Evolutionary conservation across 2,888 invertebrate genomes (phyloP).

Genomic region (Conomelus anceps): DNA sequence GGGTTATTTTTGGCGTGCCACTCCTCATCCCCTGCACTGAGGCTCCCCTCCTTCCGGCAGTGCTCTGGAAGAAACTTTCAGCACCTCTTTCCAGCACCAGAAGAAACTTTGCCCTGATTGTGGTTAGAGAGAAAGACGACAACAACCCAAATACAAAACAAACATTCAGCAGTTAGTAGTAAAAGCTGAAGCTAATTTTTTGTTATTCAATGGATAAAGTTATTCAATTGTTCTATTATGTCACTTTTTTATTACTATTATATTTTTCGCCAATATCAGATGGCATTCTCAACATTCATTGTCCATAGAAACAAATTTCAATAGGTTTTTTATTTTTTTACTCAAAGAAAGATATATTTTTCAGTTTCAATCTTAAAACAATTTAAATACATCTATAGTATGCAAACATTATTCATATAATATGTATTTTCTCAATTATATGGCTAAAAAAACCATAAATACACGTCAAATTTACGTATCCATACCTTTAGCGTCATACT

Average conservation of each 20-base stretch:
- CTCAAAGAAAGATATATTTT: not conserved
- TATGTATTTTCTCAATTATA: not conserved
- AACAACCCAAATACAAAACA: not conserved
- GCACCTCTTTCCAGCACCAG: too few relatives aligned
- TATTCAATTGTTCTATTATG: not conserved
- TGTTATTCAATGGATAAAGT: not conserved
- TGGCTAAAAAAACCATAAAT: not conserved
- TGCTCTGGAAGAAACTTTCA: not conserved
- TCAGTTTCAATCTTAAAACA: too few relatives aligned
- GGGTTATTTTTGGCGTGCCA: not conserved
- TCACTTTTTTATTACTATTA: not conserved
- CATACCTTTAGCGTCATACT: not conserved
- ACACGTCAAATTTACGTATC: not conserved
- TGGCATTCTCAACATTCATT: too few relatives aligned
- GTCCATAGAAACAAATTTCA: not conserved
- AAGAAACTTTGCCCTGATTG: conserved; percentile 14
- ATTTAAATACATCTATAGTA: too few relatives aligned
- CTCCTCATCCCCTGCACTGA: not conserved
- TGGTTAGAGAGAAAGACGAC: not conserved
- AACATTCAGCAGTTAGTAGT: not conserved
- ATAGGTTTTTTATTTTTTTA: not conserved
- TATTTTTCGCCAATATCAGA: not conserved
- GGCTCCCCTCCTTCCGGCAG: not conserved
- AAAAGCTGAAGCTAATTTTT: not conserved
- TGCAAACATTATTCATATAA: too few relatives aligned